Evolutionary conservation across 2,113 vertebrate species (phyloP).

Genomic region (Prionailurus bengalensis): DNA sequence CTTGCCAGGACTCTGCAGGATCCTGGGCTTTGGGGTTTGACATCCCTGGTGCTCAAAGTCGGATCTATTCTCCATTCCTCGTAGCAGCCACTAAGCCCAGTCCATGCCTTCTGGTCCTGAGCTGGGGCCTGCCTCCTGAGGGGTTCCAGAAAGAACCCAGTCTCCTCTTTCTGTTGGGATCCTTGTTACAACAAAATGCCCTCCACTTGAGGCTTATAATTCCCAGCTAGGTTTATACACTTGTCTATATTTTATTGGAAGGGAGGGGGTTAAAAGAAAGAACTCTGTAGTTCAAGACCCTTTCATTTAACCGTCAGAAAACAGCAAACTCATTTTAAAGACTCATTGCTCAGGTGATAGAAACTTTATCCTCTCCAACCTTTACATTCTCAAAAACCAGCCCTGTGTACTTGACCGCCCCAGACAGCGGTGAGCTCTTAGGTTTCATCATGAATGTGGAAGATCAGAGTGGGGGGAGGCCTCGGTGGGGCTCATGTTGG

Average conservation of each 20-base stretch:
- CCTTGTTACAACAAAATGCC: not conserved
- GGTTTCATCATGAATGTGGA: not conserved
- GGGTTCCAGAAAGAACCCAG: not conserved
- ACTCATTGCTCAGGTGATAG: slow-evolving; percentile 83
- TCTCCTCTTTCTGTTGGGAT: not conserved
- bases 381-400: slow-evolving; percentile 79
- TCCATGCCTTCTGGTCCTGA: not conserved
- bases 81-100: not conserved
- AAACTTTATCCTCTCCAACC: slow-evolving; percentile 76
- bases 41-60: not conserved
- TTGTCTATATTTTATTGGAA: slow-evolving; percentile 49
- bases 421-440: slow-evolving; percentile 25
- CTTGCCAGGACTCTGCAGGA: not conserved
- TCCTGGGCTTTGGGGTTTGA: not conserved
- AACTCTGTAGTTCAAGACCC: slow-evolving; percentile 59
- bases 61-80: not conserved
- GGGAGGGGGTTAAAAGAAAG: not conserved
- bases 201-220: not conserved
- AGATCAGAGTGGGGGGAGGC: not conserved
- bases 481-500: not conserved
- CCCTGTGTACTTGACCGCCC: slow-evolving; percentile 64
- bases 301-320: slow-evolving; percentile 67
- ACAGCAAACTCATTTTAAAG: slow-evolving; percentile 75
- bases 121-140: not conserved
- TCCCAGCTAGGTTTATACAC: slow-evolving; percentile 46